Evolutionary conservation across 2,113 vertebrate genomes (phyloP).

Genomic region (Dascyllus trimaculatus): DNA sequence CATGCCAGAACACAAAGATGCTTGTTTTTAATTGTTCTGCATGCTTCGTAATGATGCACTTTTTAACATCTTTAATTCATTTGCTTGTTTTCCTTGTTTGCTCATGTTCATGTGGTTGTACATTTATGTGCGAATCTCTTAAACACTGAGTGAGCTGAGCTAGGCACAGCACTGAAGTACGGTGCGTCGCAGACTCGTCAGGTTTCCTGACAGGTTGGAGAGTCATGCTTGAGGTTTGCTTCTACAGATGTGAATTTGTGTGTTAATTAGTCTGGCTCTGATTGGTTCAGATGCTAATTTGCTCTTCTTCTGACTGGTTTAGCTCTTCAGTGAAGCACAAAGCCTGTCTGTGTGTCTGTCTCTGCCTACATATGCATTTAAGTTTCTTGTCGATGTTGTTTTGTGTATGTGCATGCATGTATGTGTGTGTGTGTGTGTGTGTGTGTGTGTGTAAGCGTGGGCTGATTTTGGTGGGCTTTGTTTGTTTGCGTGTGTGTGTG

Average conservation of each 20-base stretch:
- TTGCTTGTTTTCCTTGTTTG: slow-evolving; percentile 39
- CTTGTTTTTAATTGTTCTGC: slow-evolving; percentile 45
- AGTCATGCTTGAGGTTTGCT: slow-evolving; percentile 51
- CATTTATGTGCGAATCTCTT: slow-evolving; percentile 25
- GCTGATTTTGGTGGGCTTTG: slow-evolving; percentile 23
- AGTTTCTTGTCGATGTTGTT: slow-evolving; percentile 10
- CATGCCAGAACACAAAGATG: neutral
- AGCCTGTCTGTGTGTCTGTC: slow-evolving; percentile 25
- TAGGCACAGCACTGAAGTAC: slow-evolving; percentile 4
- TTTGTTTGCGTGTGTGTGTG: slow-evolving; percentile 37
- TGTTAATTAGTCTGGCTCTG: slow-evolving; percentile 58
- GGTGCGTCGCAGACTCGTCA: slow-evolving; percentile 24
- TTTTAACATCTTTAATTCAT: neutral
- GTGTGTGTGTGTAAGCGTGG: slow-evolving; percentile 38
- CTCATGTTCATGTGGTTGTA: slow-evolving; percentile 33
- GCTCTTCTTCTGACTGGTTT: slow-evolving; percentile 55
- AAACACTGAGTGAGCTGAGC: slow-evolving; percentile 28
- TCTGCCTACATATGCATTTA: neutral
- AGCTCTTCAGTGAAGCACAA: slow-evolving; percentile 46
- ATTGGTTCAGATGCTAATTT: slow-evolving; percentile 64
- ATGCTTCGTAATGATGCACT: slow-evolving; percentile 36
- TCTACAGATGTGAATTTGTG: slow-evolving; percentile 60
- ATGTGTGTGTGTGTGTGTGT: slow-evolving; percentile 24
- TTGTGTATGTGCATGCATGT: neutral
- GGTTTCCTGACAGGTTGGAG: slow-evolving; percentile 50